Conservation (phyloP, 2,113 vertebrate species). For the Psettodes erumei region DNA sequence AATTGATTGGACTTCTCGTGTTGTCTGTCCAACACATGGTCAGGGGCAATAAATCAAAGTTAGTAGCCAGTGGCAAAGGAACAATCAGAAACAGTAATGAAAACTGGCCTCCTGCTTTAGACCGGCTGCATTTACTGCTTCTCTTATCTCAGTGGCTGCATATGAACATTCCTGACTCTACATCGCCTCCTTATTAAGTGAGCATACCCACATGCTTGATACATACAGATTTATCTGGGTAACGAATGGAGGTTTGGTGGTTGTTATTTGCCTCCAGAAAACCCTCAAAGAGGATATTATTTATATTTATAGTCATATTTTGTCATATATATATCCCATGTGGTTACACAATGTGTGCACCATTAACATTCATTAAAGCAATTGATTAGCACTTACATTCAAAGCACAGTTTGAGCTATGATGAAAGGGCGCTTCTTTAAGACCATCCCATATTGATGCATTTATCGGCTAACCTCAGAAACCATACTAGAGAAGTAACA, state of each 20-base stretch:
- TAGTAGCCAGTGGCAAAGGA: neutral
- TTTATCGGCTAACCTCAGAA: slow-evolving; percentile 62
- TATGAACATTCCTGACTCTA: slow-evolving; percentile 21
- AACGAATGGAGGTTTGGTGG: neutral
- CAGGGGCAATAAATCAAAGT: neutral
- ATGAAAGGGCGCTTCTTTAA: slow-evolving; percentile 53
- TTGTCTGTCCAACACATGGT: neutral
- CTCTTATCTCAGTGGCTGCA: slow-evolving; percentile 19
- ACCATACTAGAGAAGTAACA: slow-evolving; percentile 52
- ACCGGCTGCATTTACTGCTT: slow-evolving; percentile 11
- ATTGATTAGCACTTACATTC: slow-evolving; percentile 25
- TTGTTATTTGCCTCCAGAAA: too few species aligned
- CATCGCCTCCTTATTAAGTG: slow-evolving; percentile 4
- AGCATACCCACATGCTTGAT: neutral
- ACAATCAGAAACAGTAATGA: neutral
- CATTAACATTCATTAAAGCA: slow-evolving; percentile 20
- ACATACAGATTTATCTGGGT: neutral
- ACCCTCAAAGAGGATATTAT: too few species aligned
- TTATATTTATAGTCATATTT: neutral
- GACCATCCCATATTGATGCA: slow-evolving; percentile 59
- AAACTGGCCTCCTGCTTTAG: slow-evolving; percentile 2
- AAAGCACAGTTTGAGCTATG: slow-evolving; percentile 38
- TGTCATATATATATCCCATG: neutral
- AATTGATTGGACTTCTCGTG: too few species aligned
- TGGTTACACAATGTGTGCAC: slow-evolving; percentile 18